Evolutionary conservation across 2,113 vertebrate species (phyloP).

Genomic region (Choloepus hoffmanni): DNA sequence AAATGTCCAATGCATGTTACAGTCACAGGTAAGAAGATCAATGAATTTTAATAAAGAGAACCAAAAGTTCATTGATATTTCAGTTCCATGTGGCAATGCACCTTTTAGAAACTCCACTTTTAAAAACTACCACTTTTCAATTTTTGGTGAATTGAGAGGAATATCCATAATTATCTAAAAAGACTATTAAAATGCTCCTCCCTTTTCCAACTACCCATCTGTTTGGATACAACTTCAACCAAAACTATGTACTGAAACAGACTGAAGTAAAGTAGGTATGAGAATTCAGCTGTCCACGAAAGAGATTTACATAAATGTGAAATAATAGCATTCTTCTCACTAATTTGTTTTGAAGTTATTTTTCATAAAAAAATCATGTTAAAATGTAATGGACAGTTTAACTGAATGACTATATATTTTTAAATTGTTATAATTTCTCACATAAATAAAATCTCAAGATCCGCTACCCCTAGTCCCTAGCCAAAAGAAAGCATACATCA

Average conservation of each 20-base stretch:
- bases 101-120: not conserved
- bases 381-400: not conserved
- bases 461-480: not conserved
- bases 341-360: not conserved
- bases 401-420: not conserved
- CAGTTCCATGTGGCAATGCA: not conserved
- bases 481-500: not conserved
- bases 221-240: not conserved
- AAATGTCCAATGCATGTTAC: constrained; percentile 18
- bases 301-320: not conserved
- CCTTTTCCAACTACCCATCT: not conserved
- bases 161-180: not conserved
- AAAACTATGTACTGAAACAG: constrained; percentile 10
- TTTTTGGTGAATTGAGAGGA: constrained; percentile 24
- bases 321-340: not conserved
- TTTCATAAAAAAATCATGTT: not conserved
- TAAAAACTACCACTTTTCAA: not conserved
- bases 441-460: not conserved
- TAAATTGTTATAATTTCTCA: constrained; percentile 51
- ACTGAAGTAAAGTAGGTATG: not conserved
- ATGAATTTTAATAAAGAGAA: constrained; percentile 10
- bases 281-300: not conserved
- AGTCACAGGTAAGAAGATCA: not conserved
- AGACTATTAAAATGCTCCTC: not conserved
- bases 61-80: constrained; percentile 24